These are phyloP conservation scores for Drosophila santomea DNA, from an alignment of 1,140 invertebrate species.

Conservation along the genomic window DNA sequence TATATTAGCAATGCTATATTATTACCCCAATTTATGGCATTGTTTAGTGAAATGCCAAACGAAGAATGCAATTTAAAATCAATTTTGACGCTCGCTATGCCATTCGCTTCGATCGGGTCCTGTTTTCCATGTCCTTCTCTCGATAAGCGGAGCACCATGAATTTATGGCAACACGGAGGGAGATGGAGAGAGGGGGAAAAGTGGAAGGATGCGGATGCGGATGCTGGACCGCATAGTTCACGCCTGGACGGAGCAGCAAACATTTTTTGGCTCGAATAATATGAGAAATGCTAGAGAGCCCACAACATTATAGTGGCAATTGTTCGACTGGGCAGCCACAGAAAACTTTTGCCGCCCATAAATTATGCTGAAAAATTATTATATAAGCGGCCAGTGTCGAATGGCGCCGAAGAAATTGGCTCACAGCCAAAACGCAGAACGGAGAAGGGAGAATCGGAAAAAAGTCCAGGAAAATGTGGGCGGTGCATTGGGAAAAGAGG, in stretches of 20 bases:
- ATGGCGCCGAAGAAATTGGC: constrained; percentile 68
- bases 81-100: constrained; percentile 65
- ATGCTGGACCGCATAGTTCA: constrained; percentile 66
- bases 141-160: constrained; percentile 63
- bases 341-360: constrained; percentile 76
- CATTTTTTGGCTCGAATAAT: constrained; percentile 72
- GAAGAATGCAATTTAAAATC: constrained; percentile 76
- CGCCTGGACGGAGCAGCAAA: constrained; percentile 59
- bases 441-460: constrained; percentile 5
- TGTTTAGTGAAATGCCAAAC: constrained; percentile 25
- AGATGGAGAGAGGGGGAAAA: not conserved
- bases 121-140: constrained; percentile 53
- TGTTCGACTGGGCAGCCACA: constrained; percentile 75
- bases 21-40: constrained; percentile 4
- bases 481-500: not conserved
- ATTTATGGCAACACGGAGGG: constrained; percentile 57
- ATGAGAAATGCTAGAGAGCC: constrained; percentile 61
- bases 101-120: constrained; percentile 31
- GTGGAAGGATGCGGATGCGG: constrained; percentile 31
- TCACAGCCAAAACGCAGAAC: constrained; percentile 45
- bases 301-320: constrained; percentile 77
- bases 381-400: constrained; percentile 76
- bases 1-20: not conserved
- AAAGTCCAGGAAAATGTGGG: constrained; percentile 2
- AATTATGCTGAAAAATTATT: constrained; percentile 79